A percentile compares a stretch with the other conserved stretches of the same genome.
These are phyloP conservation scores for Gadus chalcogrammus DNA, from an alignment of 2,113 vertebrate genomes.

Conservation along the genomic window DNA sequence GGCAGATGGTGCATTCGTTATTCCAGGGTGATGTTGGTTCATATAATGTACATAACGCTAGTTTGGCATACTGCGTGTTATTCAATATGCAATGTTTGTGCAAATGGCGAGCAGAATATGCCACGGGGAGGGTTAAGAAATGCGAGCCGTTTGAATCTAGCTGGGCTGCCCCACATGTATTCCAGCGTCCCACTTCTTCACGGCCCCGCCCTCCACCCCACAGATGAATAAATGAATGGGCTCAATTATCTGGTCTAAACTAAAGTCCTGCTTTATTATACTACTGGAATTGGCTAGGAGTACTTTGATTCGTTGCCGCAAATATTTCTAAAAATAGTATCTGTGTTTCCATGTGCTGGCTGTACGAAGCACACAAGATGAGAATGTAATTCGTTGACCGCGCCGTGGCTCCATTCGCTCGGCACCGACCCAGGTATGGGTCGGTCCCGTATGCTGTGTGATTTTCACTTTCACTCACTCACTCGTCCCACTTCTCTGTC, in stretches of 20 bases:
- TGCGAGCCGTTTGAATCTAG: constrained; percentile 49
- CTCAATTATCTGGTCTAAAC: constrained; percentile 44
- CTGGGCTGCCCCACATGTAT: constrained; percentile 18
- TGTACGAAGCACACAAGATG: constrained; percentile 17
- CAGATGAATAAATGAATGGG: constrained; percentile 47
- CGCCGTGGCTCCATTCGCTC: no score
- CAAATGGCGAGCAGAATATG: constrained; percentile 50
- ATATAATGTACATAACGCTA: neutral
- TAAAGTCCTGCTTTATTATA: constrained; percentile 4
- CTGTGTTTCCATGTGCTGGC: constrained; percentile 8
- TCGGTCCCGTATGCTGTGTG: no score
- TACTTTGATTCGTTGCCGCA: constrained; percentile 24
- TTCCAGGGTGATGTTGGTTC: constrained; percentile 8
- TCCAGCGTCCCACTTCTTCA: constrained; percentile 23
- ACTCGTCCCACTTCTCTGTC: no score
- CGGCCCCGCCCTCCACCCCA: constrained; percentile 12
- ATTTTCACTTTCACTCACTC: no score
- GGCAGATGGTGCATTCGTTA: neutral
- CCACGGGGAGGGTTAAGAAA: constrained; percentile 33
- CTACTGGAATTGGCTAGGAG: constrained; percentile 22
- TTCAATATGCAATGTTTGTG: constrained; percentile 62
- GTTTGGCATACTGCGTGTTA: constrained; percentile 35
- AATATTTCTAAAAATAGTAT: constrained; percentile 1
- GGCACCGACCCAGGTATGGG: no score
- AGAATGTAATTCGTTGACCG: no score